A percentile compares a stretch with the other conserved stretches of the same genome.
These are phyloP conservation scores for Camptogramma bilineatum DNA, from an alignment of 2,888 invertebrate species.

Conservation along the genomic window DNA sequence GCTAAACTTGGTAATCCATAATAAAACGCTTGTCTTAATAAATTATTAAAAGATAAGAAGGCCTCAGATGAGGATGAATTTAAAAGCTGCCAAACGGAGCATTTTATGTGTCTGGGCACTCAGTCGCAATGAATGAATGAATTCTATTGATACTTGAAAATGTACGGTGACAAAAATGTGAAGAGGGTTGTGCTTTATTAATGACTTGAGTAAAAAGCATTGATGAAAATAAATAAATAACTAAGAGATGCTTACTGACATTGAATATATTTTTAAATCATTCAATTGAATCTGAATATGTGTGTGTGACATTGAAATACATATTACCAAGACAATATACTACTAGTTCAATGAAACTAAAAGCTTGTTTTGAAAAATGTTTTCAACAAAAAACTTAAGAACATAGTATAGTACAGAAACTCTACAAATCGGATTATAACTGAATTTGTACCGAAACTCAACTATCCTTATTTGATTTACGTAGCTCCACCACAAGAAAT, in stretches of 20 bases:
- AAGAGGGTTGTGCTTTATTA: background rate
- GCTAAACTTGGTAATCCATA: slow-evolving; percentile 52
- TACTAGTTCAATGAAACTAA: too few relatives aligned
- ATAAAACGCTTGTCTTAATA: slow-evolving; percentile 52
- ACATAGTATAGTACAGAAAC: background rate
- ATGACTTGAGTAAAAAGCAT: background rate
- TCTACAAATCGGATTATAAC: slow-evolving; percentile 6
- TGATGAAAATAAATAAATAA: background rate
- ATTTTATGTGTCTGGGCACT: slow-evolving; percentile 26
- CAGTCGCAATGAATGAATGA: slow-evolving; percentile 19
- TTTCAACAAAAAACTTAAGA: background rate
- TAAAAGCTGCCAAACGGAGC: slow-evolving; percentile 31
- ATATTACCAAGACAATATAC: too few relatives aligned
- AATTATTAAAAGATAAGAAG: slow-evolving; percentile 46
- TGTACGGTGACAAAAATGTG: background rate
- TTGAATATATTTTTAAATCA: background rate
- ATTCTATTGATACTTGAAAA: slow-evolving; percentile 7
- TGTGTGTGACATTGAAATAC: too few relatives aligned
- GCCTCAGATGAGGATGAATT: slow-evolving; percentile 38
- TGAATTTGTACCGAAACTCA: slow-evolving; percentile 10
- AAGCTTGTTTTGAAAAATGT: too few relatives aligned
- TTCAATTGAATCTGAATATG: too few relatives aligned
- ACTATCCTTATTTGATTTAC: slow-evolving; percentile 31
- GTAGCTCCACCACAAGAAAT: slow-evolving; percentile 32
- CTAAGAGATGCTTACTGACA: background rate